Evolutionary conservation across 2,888 invertebrate genomes (phyloP), one percentile per base, ranked within the genome.

Genomic region (Metalampra italica): DNA sequence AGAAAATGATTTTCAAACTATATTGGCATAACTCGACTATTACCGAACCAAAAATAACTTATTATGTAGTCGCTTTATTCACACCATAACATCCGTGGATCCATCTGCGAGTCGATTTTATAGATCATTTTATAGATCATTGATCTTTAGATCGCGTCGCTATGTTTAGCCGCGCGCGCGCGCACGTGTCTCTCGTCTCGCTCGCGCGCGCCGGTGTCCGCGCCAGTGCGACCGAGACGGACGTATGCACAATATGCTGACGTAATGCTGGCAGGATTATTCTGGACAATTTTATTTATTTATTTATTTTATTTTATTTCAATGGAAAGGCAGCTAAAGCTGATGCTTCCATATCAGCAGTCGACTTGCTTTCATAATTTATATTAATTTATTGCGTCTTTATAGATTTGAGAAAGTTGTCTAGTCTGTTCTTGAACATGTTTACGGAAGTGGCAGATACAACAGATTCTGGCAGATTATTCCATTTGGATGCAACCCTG

Each of bases 111-210:
- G 22, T 9, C 14, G 29, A 43, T 43, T 30, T 32, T 43, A 43
- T 43, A 36, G 36, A 36, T 36, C 41, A 43, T 47, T 66, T 66
- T 57, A 65, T 65, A 64, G 66, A 65, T 60, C 64, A 65, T 65
- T 65, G 65, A 65, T 65, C 66, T 64, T 64, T 52, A 44, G 50
- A 30, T 45, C 45, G 37, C 40, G 30, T 52, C 47, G 43, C 62
- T 65, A 66, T 55, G 60, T 57, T 55, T 60, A 57, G 52, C 52
- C 60, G 57, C 53, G 39, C 49, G 53, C 56, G 39, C 49, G 53
- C 56, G 59, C 64, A 65, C 66, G 66, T 65, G 64, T 66, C 54
- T 51, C 32, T 36, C 50, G 32, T 62, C 57, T 30, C 52, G 0
- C 45, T 57, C 54, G 8, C 45, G 36, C 50, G 1, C 8, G 15